Evolutionary conservation across 2,888 invertebrate genomes (phyloP), one percentile per base, ranked within the genome.

Genomic region (Zaprionus lineosus): DNA sequence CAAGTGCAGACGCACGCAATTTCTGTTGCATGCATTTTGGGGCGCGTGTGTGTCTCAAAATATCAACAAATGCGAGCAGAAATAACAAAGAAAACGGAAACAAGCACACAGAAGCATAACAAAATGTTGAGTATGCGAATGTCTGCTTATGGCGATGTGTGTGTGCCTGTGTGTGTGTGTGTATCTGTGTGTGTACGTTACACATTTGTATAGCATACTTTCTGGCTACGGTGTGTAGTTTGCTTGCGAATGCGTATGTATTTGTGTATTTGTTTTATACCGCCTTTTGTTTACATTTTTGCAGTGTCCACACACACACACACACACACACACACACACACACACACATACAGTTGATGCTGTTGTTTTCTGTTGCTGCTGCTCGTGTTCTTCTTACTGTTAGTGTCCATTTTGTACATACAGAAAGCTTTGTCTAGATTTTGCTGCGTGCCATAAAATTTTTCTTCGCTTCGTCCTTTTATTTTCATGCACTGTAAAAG

Each of bases 191-290:
- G 41, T 29, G 14, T 31, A 39, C 48, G 64, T 26, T 36, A 60
- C 52, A 59, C 79, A 82, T 67, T 75, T 74, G 57, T 62, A 57
- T 69, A 69, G 62, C 79, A 82, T 61, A 77, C 83, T 78, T 82
- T 78, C 57, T 29, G 59, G 59, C 65, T 61, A n/a, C n/a, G 62
- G 48, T 50, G 64, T 57, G 29, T 48, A 68, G 72, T 59, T 71
- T 60, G 62, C 58, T 43, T 48, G 39, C 40, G 50, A 55, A 44
- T 65, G 59, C 56, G 57, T 36, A 14, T 63, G 48, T 37, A 26
- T 61, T 46, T 62, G 47, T 46, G 73, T 61, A 69, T 66, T 71
- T 74, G 70, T 60, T 62, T 58, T 61, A 48, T 65, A 34, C 59
- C 46, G 59, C 59, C 81, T 70, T 66, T 77, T 78, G 74, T 84